Evolutionary conservation across 2,797 vertebrate genomes (phyloP), one percentile per base, ranked within the genome.

Genomic region (Bradypus variegatus): DNA sequence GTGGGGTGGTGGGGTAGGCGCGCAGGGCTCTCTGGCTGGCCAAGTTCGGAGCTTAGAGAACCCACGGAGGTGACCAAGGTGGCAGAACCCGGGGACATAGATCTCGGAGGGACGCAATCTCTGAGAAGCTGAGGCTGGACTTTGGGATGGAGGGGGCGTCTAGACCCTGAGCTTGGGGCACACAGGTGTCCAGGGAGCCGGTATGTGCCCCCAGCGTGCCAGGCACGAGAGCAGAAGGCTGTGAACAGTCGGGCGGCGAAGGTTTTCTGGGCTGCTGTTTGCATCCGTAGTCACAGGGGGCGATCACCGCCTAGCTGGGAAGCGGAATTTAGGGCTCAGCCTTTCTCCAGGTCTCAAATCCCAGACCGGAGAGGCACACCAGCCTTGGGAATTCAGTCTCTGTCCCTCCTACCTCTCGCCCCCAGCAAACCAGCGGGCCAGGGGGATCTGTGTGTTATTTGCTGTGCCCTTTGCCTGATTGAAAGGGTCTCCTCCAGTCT

Each of bases 261-360:
- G 9, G 29, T 23, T 79, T 53, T 83, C 67, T 16, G 81, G 78
- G 31, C 89, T 96, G 96, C 88, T 78, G 94, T 95, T 78, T 75
- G 93, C 95, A 1, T 62, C 45, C 16, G 3, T 75, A 95, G 93
- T 96, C 95, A 82, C 90, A 96, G 95, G 95, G 96, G 96, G 95
- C 95, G 96, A 96, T 96, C 94, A 96, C 79, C 2, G 81, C 94
- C 89, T 55, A 87, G 92, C 85, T 80, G 91, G 88, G 36, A 95
- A 93, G 73, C 55, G 7, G 50, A 91, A 64, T 70, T 75, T 91
- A 14, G 41, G 36, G 50, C 69, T 93, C 53, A 81, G 92, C 72
- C 33, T 80, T 91, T 70, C 60, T 88, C 45, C 29, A 6, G n/a
- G 21, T 85, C 67, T 45, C 58, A 48, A 50, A 75, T 90, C 41